phyloP scores from a whole-genome alignment of 2,888 invertebrate species.

The Creontiades dilutus region DNA sequence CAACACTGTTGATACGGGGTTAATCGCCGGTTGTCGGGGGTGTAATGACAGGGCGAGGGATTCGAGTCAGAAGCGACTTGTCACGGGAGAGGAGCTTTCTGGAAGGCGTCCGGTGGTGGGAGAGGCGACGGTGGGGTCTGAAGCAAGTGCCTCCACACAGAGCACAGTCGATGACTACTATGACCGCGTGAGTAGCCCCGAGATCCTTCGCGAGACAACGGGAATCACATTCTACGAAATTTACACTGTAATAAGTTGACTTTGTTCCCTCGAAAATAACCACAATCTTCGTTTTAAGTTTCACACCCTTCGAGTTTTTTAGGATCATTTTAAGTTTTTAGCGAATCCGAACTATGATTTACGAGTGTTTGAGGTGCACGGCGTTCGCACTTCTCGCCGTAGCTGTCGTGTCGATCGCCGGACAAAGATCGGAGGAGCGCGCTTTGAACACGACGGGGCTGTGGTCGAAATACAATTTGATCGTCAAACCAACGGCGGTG shows the following conservation, averaged over 20 bases:
- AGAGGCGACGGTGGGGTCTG: constrained; percentile 55
- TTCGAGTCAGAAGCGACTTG: constrained; percentile 10
- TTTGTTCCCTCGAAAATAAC: neutral
- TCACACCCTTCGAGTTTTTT: neutral
- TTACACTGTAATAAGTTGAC: neutral
- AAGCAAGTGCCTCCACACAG: constrained; percentile 65
- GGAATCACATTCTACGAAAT: neutral
- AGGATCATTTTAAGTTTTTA: neutral
- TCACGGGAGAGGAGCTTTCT: constrained; percentile 40
- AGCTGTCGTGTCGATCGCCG: constrained; percentile 45
- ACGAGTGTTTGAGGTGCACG: constrained; percentile 32
- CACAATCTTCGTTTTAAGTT: no score
- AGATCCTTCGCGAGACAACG: constrained; percentile 10
- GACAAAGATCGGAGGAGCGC: constrained; percentile 49
- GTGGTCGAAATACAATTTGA: constrained; percentile 70
- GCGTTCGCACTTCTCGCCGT: constrained; percentile 18
- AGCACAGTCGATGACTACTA: constrained; percentile 63
- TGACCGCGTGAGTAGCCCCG: constrained; percentile 58
- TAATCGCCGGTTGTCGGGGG: neutral
- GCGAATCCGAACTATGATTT: neutral
- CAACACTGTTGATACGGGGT: neutral
- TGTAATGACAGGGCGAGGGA: neutral
- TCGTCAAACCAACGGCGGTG: constrained; percentile 66
- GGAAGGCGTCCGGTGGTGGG: neutral
- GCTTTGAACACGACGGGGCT: constrained; percentile 66